A percentile compares a stretch with the other conserved stretches of the same genome.
These are phyloP conservation scores for Holcopasites calliopsidis DNA, from an alignment of 1,140 invertebrate species.

Conservation along the genomic window DNA sequence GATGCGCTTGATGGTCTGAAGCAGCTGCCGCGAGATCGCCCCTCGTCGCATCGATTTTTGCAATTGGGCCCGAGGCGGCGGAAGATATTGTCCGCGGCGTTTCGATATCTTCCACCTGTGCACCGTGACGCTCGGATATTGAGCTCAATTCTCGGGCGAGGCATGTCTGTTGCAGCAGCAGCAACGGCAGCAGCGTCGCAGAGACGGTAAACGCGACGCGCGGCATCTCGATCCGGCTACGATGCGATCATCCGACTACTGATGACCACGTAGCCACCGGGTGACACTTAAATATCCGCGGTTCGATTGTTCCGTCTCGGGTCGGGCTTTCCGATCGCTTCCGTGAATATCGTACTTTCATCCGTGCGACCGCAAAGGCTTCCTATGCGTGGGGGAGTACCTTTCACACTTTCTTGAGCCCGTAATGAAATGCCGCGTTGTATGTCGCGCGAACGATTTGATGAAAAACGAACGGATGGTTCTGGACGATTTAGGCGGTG, in stretches of 20 bases:
- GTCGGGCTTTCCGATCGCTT: conserved; percentile 24
- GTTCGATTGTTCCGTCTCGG: conserved; percentile 40
- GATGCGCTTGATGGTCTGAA: conserved; percentile 76
- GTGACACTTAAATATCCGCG: conserved; percentile 62
- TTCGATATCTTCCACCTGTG: neutral
- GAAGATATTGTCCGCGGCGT: neutral
- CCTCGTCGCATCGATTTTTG: neutral
- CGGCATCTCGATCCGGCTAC: conserved; percentile 43
- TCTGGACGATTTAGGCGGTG: neutral
- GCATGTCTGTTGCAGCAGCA: conserved; percentile 31
- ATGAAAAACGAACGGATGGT: neutral
- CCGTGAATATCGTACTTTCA: conserved; percentile 53
- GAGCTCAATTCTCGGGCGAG: neutral
- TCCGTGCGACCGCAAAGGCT: conserved; percentile 46
- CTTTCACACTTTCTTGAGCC: conserved; percentile 55
- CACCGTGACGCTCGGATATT: neutral
- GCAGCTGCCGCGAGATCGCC: conserved; percentile 40
- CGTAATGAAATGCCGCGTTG: conserved; percentile 20
- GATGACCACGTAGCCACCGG: conserved; percentile 30
- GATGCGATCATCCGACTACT: conserved; percentile 52
- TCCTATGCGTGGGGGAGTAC: conserved; percentile 2
- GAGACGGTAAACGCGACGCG: conserved; percentile 4
- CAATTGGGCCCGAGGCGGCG: neutral
- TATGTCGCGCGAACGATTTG: conserved; percentile 4
- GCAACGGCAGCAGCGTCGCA: neutral